A percentile compares a stretch with the other conserved stretches of the same genome.
Evolutionary conservation across 2,113 vertebrate species (phyloP).

Genomic region (Notarius quadriscutis): DNA sequence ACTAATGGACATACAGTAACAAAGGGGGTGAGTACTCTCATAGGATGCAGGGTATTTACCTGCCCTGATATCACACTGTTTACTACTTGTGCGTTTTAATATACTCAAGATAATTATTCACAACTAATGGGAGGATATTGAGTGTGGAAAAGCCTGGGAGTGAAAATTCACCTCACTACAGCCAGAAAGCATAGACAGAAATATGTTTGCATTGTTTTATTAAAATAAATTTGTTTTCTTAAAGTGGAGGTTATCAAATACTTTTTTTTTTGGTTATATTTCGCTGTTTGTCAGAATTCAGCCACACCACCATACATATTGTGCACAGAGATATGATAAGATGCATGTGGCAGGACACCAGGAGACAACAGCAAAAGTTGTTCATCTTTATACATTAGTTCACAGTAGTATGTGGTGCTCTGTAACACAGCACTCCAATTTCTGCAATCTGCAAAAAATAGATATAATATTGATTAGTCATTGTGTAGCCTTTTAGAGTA

Average conservation of each 20-base stretch:
- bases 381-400: not conserved
- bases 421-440: constrained; percentile 34
- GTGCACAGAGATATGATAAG: not conserved
- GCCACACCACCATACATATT: not conserved
- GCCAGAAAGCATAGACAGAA: not conserved
- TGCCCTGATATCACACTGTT: not conserved
- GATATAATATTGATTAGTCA: constrained; percentile 36
- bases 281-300: not conserved
- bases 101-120: not conserved
- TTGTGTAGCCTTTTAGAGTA: constrained; percentile 43
- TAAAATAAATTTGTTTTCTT: not conserved
- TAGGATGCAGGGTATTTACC: not conserved
- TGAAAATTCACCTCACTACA: not conserved
- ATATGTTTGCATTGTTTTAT: not conserved
- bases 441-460: constrained; percentile 47
- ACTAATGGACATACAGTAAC: not conserved
- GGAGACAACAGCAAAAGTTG: not conserved
- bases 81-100: not conserved
- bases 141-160: not conserved
- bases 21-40: not conserved
- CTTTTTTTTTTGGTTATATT: not conserved
- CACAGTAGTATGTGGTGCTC: not conserved
- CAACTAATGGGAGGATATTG: not conserved
- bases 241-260: not conserved
- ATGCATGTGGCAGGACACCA: not conserved